These are phyloP conservation scores for Ornithoptera priamus DNA, from an alignment of 2,888 invertebrate genomes.

Conservation along the genomic window DNA sequence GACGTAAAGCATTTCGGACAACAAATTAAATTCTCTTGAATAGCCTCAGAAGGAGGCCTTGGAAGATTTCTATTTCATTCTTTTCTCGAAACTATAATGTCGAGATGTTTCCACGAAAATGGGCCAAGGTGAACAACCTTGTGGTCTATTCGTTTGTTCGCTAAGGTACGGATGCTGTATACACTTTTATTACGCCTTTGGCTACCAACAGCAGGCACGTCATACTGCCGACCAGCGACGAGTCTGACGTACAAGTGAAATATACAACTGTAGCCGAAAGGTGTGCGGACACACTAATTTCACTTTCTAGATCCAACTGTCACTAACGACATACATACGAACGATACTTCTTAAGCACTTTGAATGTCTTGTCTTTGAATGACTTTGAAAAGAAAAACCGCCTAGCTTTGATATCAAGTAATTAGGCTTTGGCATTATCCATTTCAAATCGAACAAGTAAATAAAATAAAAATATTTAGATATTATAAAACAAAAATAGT, in stretches of 20 bases:
- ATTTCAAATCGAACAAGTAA: too few relatives aligned
- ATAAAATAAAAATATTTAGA: too few relatives aligned
- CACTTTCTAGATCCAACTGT: neutral
- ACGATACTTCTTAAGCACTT: neutral
- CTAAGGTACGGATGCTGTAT: conserved; percentile 5
- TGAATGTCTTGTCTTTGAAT: too few relatives aligned
- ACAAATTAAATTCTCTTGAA: conserved; percentile 23
- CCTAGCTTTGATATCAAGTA: too few relatives aligned
- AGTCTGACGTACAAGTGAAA: neutral
- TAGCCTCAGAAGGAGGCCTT: conserved; percentile 7
- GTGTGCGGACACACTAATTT: neutral
- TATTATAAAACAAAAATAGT: too few relatives aligned
- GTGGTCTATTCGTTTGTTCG: conserved; percentile 23
- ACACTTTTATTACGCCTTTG: conserved; percentile 9
- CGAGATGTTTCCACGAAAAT: conserved; percentile 19
- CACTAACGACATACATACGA: neutral
- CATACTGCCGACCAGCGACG: neutral
- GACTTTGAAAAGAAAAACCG: too few relatives aligned
- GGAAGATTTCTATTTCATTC: conserved; percentile 16
- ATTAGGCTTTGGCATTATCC: too few relatives aligned
- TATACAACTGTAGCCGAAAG: neutral
- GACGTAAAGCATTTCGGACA: conserved; percentile 5
- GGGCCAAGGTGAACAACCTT: conserved; percentile 24
- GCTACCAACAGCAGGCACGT: neutral
- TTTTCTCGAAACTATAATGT: conserved; percentile 7